phyloP scores from a whole-genome alignment of 2,113 vertebrate species.

The Lampris megalopsis region DNA sequence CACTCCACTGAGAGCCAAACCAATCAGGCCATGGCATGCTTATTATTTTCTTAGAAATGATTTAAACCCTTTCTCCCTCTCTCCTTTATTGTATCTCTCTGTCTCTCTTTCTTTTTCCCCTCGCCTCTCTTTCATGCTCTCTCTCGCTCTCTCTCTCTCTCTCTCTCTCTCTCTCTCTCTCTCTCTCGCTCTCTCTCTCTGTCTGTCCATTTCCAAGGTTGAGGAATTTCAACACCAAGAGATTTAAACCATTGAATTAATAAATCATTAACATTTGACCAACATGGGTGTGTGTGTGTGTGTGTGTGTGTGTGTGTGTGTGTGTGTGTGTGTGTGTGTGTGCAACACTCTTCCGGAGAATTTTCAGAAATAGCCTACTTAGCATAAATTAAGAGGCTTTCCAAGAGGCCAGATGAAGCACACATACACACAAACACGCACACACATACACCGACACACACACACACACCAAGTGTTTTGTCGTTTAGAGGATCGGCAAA shows the following conservation, averaged over 20 bases:
- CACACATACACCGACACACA: not conserved
- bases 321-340: constrained; percentile 17
- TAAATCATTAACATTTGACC: constrained; percentile 68
- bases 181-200: constrained; percentile 20
- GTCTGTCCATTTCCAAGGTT: constrained; percentile 45
- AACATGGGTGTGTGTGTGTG: constrained; percentile 1
- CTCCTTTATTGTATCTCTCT: constrained; percentile 21
- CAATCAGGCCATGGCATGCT: constrained; percentile 77
- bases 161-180: constrained; percentile 30
- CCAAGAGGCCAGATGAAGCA: not conserved
- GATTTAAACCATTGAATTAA: constrained; percentile 60
- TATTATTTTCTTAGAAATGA: constrained; percentile 74
- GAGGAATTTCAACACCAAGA: constrained; percentile 43
- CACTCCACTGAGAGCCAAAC: constrained; percentile 76
- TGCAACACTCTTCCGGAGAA: not conserved
- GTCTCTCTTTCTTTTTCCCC: constrained; percentile 36
- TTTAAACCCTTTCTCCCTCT: constrained; percentile 11
- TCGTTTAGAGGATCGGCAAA: not conserved
- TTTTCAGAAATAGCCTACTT: constrained; percentile 29
- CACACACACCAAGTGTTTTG: not conserved
- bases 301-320: constrained; percentile 29
- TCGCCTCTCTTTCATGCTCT: not conserved
- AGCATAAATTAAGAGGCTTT: constrained; percentile 32
- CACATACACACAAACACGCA: not conserved
- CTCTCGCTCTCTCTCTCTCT: constrained; percentile 31